Evolutionary conservation across 2,888 invertebrate species (phyloP), one percentile per base, ranked within the genome.

Genomic region (Tubulanus polymorphus): DNA sequence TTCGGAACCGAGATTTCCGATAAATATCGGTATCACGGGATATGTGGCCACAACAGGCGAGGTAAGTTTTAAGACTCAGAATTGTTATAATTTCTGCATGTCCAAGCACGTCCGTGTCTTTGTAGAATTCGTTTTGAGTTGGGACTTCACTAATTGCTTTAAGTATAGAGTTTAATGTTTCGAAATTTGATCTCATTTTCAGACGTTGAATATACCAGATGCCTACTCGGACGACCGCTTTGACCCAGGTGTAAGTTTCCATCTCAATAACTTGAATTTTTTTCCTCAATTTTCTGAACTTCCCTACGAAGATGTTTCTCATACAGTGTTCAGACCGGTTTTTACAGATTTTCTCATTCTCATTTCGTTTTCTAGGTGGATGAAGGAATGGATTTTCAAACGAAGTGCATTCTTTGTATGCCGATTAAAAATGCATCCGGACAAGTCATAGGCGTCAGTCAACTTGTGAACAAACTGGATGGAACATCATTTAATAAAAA

Each of bases 21-120:
- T 94, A 72, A 93, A 94, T 80, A 87, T 94, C 65, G 94, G 94
- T 58, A 93, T 95, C 73, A 93, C 93, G 27, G 93, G 94, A 56
- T 88, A 92, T 81, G 94, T 93, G 49, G 94, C 94, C 53, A 91
- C 92, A 45, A 93, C 93, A 56, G 94, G 94, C 67, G 93, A 94
- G 88, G 93, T 93, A 82, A 82, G 83, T n/a, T n/a, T n/a, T n/a
- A n/a, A n/a, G n/a, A n/a, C n/a, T n/a, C n/a, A n/a, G n/a, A n/a
- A n/a, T n/a, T n/a, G n/a, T n/a, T n/a, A n/a, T n/a, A n/a, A n/a
- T n/a, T n/a, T n/a, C n/a, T n/a, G n/a, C n/a, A n/a, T n/a, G n/a
- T n/a, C n/a, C n/a, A n/a, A n/a, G n/a, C n/a, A n/a, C n/a, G n/a
- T n/a, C n/a, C n/a, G n/a, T n/a, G n/a, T n/a, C n/a, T n/a, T n/a